Conservation (phyloP, 92 coral and sea anemone genomes). For the Palythoa grandis region DNA sequence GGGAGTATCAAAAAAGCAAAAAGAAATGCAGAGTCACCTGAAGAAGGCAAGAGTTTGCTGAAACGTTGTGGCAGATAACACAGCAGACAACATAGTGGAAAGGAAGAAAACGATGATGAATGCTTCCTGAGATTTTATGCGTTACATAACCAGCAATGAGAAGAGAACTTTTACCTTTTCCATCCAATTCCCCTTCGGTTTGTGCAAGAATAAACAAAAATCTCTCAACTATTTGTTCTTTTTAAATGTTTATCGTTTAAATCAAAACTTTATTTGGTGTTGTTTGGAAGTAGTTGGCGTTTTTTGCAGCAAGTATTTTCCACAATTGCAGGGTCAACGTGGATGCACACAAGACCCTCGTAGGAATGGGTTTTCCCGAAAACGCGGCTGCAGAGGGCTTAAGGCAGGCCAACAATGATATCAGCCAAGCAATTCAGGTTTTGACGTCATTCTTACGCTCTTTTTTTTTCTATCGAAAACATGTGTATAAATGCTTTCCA, state of each 20-base stretch:
- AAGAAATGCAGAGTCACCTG: too few relatives aligned
- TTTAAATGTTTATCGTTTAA: neutral
- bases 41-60: too few relatives aligned
- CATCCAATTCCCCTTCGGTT: too few relatives aligned
- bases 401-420: constrained; percentile 86
- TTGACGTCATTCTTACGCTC: neutral
- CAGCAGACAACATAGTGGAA: too few relatives aligned
- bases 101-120: too few relatives aligned
- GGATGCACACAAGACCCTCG: constrained; percentile 66
- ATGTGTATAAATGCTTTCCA: neutral
- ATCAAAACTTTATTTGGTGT: neutral
- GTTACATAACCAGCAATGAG: too few relatives aligned
- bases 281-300: too few relatives aligned
- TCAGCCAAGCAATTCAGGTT: constrained; percentile 89
- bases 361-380: constrained; percentile 84
- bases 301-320: neutral
- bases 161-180: too few relatives aligned
- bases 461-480: neutral
- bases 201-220: too few relatives aligned
- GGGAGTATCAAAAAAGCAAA: too few relatives aligned
- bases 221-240: neutral
- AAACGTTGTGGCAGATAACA: too few relatives aligned
- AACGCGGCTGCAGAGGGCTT: constrained; percentile 70
- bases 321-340: constrained; percentile 69
- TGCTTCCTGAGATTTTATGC: too few relatives aligned